Evolutionary conservation across 2,888 invertebrate species (phyloP), one percentile per base, ranked within the genome.

Genomic region (Pherbina coryleti): DNA sequence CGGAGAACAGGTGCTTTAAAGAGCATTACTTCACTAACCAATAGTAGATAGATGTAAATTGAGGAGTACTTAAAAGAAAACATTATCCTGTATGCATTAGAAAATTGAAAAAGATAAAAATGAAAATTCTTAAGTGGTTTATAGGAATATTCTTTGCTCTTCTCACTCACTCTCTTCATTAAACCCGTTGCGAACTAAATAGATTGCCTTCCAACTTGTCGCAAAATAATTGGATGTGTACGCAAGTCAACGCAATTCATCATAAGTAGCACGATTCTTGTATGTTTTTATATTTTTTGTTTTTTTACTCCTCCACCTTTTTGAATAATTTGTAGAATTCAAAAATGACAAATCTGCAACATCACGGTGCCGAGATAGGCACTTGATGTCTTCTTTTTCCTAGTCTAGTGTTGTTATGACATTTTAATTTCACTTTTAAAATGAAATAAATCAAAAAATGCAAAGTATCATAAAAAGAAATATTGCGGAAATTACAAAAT

Each of bases 381-480:
- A 17, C 55, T 66, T 79, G 79, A 79, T 79, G 78, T 79, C 78
- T 78, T 78, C 74, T 70, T 79, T n/a, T 57, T 51, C 60, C 31
- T 74, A 22, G 70, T n/a, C 31, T 25, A 22, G 31, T 64, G 19
- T 19, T 49, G 49, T 49, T 57, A 34, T 44, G 72, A 69, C n/a
- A 37, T 62, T 79, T 76, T 71, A 64, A 74, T 70, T 70, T 70
- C 37, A 7, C 77, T 76, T 78, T 81, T 81, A 78, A 81, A 79
- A 70, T 69, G 75, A 78, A 70, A 81, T 81, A 81, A 81, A 81
- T 81, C 80, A 81, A 72, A 79, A 55, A 14, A 31, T 77, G 80
- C 79, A 53, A 79, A 79, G 51, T 53, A 73, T 64, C 37, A 31
- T 67, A 67, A 67, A 34, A 22, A 19, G 67, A 67, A 22, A 9